Conservation (phyloP, 2,113 vertebrate genomes). For the Strix aluco region DNA sequence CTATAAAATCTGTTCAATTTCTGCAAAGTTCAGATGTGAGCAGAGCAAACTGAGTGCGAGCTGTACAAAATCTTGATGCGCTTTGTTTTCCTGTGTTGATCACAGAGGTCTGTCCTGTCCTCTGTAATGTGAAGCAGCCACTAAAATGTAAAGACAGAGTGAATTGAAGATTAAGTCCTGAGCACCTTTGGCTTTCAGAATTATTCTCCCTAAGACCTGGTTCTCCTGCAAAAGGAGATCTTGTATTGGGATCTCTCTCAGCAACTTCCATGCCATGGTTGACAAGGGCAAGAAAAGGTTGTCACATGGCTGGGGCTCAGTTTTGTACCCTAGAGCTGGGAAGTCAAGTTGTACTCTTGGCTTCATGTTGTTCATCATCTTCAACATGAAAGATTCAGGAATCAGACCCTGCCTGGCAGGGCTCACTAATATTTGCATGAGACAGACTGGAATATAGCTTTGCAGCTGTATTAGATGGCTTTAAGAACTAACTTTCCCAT, state of each 20-base stretch:
- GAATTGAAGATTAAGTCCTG: not conserved
- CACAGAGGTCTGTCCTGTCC: not conserved
- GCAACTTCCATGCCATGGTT: not conserved
- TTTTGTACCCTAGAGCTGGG: not conserved
- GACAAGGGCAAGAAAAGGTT: not conserved
- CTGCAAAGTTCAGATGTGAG: not conserved
- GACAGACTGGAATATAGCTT: not conserved
- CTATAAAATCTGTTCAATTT: not conserved
- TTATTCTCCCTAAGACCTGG: not conserved
- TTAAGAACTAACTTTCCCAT: not conserved
- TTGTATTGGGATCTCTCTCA: not conserved
- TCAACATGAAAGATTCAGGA: not conserved
- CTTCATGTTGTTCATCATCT: not conserved
- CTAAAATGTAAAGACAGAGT: not conserved
- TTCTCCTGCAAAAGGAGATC: not conserved
- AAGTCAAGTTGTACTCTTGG: not conserved
- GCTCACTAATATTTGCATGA: not conserved
- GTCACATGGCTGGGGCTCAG: accelerated
- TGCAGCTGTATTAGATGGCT: not conserved
- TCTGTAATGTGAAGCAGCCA: not conserved
- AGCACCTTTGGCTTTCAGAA: not conserved
- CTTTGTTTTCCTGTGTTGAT: not conserved
- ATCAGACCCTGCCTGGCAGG: not conserved
- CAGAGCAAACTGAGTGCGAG: not conserved
- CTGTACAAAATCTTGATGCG: not conserved